These are phyloP conservation scores for Sinelater perroti DNA, from an alignment of 2,888 invertebrate species.

Conservation along the genomic window DNA sequence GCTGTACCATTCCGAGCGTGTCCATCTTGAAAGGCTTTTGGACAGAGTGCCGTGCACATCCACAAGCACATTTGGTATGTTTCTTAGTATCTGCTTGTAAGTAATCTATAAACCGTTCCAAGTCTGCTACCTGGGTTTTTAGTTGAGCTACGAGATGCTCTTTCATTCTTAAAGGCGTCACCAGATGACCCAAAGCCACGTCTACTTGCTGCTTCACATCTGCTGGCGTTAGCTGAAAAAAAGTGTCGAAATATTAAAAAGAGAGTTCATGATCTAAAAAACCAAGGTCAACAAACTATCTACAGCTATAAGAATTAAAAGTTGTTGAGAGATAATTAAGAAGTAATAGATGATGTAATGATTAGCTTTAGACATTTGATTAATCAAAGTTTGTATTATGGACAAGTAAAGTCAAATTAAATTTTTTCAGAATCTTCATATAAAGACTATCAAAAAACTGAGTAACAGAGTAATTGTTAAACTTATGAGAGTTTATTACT, in stretches of 20 bases:
- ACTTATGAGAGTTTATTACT: no score
- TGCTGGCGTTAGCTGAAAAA: constrained; percentile 71
- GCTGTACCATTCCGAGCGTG: constrained; percentile 82
- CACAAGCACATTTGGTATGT: constrained; percentile 58
- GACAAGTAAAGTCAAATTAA: no score
- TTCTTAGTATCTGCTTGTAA: constrained; percentile 81
- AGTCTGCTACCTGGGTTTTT: constrained; percentile 95
- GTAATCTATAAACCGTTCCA: constrained; percentile 96
- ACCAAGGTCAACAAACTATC: no score
- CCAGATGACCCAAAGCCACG: constrained; percentile 87
- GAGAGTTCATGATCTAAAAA: no score
- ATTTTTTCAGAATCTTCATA: no score
- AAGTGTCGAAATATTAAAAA: no score
- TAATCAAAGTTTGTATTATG: no score
- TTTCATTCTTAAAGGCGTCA: constrained; percentile 94
- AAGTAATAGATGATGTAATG: no score
- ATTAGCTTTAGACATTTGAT: no score
- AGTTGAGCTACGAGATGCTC: constrained; percentile 95
- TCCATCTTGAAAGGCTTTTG: constrained; percentile 62
- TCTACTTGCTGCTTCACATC: constrained; percentile 90
- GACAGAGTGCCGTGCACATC: constrained; percentile 59
- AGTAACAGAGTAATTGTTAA: no score
- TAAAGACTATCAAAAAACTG: no score
- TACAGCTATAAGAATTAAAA: neutral
- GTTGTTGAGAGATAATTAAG: no score